Evolutionary conservation across 2,797 vertebrate genomes (phyloP).

Genomic region (Rhodeus uyekii): DNA sequence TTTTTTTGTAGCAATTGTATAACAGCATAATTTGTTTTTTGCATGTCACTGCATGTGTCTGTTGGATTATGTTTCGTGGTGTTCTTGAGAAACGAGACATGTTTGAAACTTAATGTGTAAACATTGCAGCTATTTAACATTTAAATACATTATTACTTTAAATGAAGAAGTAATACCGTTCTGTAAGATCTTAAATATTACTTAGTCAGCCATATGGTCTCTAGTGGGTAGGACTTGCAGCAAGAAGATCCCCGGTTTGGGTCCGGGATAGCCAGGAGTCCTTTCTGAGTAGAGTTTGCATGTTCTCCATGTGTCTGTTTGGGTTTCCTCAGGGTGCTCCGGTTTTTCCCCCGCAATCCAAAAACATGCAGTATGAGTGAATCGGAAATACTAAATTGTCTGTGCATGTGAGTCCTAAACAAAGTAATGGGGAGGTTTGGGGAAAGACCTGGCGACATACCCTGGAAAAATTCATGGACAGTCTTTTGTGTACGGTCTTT

Average conservation of each 20-base stretch:
- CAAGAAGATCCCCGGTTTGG: too few species aligned
- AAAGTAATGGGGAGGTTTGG: neutral
- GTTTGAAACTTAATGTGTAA: conserved; percentile 3
- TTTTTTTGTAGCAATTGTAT: neutral
- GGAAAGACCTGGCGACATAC: neutral
- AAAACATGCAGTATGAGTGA: neutral
- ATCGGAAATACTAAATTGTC: neutral
- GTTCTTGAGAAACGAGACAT: neutral
- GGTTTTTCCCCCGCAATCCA: neutral
- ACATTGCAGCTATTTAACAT: conserved; percentile 19
- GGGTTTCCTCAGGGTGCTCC: too few species aligned
- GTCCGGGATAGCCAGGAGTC: too few species aligned
- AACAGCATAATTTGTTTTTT: neutral
- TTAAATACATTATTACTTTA: conserved; percentile 9
- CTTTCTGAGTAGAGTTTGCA: too few species aligned
- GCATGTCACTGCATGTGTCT: conserved; percentile 3
- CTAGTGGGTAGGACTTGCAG: too few species aligned
- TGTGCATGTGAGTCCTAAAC: neutral
- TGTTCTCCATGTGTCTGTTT: too few species aligned
- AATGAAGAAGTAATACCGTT: neutral
- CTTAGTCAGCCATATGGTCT: conserved; percentile 19
- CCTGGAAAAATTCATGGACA: neutral
- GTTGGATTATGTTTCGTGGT: neutral
- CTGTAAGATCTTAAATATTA: conserved; percentile 10
- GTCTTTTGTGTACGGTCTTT: neutral